Conservation (phyloP, 2,797 vertebrate genomes). For the Anguilla pacifica region DNA sequence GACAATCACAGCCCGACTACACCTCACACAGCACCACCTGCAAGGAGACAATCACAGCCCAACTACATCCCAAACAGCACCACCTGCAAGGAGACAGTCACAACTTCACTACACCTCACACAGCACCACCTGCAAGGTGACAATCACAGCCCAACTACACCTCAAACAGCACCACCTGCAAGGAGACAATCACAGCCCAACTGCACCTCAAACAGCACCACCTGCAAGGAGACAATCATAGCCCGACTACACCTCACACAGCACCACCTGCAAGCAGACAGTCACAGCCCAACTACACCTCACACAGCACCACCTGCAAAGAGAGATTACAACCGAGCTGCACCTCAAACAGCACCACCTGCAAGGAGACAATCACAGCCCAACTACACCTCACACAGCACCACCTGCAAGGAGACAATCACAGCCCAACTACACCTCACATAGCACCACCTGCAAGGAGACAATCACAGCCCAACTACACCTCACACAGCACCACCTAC, state of each 20-base stretch:
- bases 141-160: slow-evolving; percentile 61
- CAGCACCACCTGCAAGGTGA: slow-evolving; percentile 71
- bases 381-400: slow-evolving; percentile 80
- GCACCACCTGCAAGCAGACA: slow-evolving; percentile 66
- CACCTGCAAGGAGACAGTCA: slow-evolving; percentile 64
- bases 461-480: slow-evolving; percentile 59
- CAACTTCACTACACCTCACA: slow-evolving; percentile 70
- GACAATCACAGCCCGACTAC: slow-evolving; percentile 54
- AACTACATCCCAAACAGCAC: slow-evolving; percentile 80
- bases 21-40: slow-evolving; percentile 84
- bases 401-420: too few species aligned
- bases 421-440: slow-evolving; percentile 72
- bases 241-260: slow-evolving; percentile 79
- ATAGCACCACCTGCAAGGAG: slow-evolving; percentile 75
- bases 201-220: slow-evolving; percentile 83
- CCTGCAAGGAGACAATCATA: slow-evolving; percentile 56
- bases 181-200: too few species aligned
- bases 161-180: slow-evolving; percentile 82
- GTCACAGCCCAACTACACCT: slow-evolving; percentile 67
- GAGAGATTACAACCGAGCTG: slow-evolving; percentile 52
- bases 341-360: slow-evolving; percentile 84
- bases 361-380: not conserved
- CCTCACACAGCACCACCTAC: slow-evolving; percentile 82
- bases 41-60: not conserved
- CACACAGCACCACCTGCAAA: slow-evolving; percentile 78